Percentiles rank a stretch among this genome's conserved stretches.
Evolutionary conservation across 2,113 vertebrate genomes (phyloP).

Genomic region (Leucosticte australis): DNA sequence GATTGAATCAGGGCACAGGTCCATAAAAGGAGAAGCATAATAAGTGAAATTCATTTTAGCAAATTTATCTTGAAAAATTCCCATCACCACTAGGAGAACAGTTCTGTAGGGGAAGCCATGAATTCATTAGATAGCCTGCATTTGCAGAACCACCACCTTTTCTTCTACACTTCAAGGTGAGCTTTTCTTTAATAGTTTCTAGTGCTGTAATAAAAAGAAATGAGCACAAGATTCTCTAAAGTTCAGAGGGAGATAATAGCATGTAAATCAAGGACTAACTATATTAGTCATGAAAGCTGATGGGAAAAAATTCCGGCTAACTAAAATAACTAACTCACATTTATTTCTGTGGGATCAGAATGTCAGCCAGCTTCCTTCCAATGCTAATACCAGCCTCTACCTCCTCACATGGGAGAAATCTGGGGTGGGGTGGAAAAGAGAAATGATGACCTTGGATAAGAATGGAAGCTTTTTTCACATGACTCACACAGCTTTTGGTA

Average conservation of each 20-base stretch:
- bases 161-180: constrained; percentile 50
- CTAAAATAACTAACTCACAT: not conserved
- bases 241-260: constrained; percentile 43
- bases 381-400: not conserved
- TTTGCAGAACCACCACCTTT: constrained; percentile 20
- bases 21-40: constrained; percentile 3
- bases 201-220: constrained; percentile 54
- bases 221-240: constrained; percentile 12
- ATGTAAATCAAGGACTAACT: constrained; percentile 53
- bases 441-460: not conserved
- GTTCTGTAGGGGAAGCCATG: not conserved
- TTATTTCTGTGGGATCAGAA: constrained; percentile 1
- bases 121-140: constrained; percentile 21
- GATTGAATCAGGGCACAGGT: not conserved
- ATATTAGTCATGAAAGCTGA: not conserved
- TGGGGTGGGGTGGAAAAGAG: not conserved
- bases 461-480: not conserved
- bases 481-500: not conserved
- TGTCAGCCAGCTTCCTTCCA: not conserved
- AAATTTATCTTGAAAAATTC: not conserved
- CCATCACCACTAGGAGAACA: not conserved
- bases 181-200: constrained; percentile 41
- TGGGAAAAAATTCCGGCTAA: not conserved
- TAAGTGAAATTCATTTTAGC: not conserved
- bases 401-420: not conserved